Conservation (phyloP, 2,888 invertebrate genomes). For the Dicycla oo region DNA sequence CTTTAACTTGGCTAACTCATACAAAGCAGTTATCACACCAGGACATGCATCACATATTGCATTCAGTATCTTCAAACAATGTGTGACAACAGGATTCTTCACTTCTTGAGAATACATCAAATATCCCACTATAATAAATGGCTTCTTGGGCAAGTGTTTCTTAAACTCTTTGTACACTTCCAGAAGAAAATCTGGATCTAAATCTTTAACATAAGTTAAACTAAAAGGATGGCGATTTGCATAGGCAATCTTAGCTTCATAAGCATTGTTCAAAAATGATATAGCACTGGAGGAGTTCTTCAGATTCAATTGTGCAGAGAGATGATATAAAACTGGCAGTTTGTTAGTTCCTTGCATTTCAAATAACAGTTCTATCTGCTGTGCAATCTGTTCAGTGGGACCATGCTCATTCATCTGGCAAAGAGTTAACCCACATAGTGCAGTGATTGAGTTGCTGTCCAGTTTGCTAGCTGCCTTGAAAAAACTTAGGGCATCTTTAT, state of each 20-base stretch:
- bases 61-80: slow-evolving; percentile 92
- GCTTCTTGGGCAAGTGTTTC: slow-evolving; percentile 92
- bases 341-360: slow-evolving; percentile 94
- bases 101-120: slow-evolving; percentile 85
- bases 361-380: slow-evolving; percentile 96
- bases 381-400: slow-evolving; percentile 93
- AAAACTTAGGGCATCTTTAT: slow-evolving; percentile 94
- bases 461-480: slow-evolving; percentile 95
- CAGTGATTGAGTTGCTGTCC: slow-evolving; percentile 95
- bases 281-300: slow-evolving; percentile 90
- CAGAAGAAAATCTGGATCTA: slow-evolving; percentile 97
- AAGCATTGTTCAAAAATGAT: slow-evolving; percentile 91
- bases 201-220: slow-evolving; percentile 92
- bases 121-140: slow-evolving; percentile 86
- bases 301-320: slow-evolving; percentile 92
- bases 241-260: slow-evolving; percentile 84
- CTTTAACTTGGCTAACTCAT: slow-evolving; percentile 94
- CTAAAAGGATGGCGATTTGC: slow-evolving; percentile 92
- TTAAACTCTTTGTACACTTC: slow-evolving; percentile 94
- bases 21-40: slow-evolving; percentile 92
- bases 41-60: slow-evolving; percentile 95
- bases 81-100: slow-evolving; percentile 86
- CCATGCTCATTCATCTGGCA: slow-evolving; percentile 95
- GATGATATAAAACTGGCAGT: slow-evolving; percentile 92
- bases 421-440: slow-evolving; percentile 95